Evolutionary conservation across 2,888 invertebrate species (phyloP).

Genomic region (Ormia ochracea): DNA sequence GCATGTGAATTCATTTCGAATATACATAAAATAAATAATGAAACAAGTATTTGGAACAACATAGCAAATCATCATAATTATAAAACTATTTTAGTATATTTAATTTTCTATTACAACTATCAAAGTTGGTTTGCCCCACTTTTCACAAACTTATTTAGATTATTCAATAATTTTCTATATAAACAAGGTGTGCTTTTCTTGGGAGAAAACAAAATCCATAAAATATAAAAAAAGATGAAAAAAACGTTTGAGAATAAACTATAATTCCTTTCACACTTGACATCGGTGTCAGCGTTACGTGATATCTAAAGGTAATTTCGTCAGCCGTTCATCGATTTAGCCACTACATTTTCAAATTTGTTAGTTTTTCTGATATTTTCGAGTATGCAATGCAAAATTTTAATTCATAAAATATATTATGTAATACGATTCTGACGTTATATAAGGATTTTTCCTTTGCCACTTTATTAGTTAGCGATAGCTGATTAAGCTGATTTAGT

Average conservation of each 20-base stretch:
- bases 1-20: too few relatives aligned
- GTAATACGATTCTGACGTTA: conserved; percentile 41
- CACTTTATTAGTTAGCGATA: conserved; percentile 21
- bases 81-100: conserved; percentile 5
- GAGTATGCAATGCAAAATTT: neutral
- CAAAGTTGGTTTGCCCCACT: conserved; percentile 16
- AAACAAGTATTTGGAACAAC: conserved; percentile 13
- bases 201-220: neutral
- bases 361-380: neutral
- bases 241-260: neutral
- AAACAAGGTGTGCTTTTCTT: conserved; percentile 18
- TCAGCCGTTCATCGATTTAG: conserved; percentile 17
- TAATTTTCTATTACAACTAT: neutral
- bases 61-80: conserved; percentile 15
- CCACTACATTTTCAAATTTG: neutral
- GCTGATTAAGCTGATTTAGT: neutral
- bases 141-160: neutral
- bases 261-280: neutral
- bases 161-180: conserved; percentile 6
- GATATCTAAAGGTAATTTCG: conserved; percentile 7
- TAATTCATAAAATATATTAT: conserved; percentile 20
- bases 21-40: neutral
- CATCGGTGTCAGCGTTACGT: conserved; percentile 37
- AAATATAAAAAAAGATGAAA: neutral
- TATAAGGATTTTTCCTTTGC: conserved; percentile 44